Evolutionary conservation across 35 echinoderm and acorn worm genomes (phyloP).

Genomic region (Heliocidaris tuberculata): DNA sequence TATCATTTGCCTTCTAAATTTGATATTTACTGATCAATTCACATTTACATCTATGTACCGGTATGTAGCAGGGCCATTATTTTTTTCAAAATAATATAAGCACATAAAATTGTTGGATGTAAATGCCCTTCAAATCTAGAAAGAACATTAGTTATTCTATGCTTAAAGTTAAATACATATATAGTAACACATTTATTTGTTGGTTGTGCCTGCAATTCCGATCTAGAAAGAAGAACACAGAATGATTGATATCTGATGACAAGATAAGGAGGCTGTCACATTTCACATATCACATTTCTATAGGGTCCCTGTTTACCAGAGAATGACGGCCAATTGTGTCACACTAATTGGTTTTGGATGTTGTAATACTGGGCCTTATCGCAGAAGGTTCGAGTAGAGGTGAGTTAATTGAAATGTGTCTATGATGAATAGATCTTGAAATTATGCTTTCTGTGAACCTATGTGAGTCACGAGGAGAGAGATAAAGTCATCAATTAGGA

Average conservation of each 20-base stretch:
- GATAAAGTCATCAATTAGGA: conserved; percentile 12
- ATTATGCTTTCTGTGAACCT: background rate
- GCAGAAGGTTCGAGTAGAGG: background rate
- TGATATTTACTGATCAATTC: too few relatives aligned
- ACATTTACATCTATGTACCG: too few relatives aligned
- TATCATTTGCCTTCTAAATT: too few relatives aligned
- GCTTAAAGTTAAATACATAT: too few relatives aligned
- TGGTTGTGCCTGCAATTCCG: too few relatives aligned
- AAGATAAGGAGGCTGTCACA: background rate
- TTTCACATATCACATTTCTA: conserved; percentile 5
- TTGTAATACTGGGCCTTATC: background rate
- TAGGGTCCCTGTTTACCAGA: background rate
- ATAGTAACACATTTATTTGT: too few relatives aligned
- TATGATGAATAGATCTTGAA: conserved; percentile 18
- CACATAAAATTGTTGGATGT: too few relatives aligned
- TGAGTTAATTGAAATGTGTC: conserved; percentile 11
- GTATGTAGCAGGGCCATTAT: too few relatives aligned
- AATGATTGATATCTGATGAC: background rate
- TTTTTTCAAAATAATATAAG: too few relatives aligned
- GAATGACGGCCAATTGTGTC: background rate
- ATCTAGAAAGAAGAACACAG: too few relatives aligned
- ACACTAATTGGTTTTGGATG: background rate
- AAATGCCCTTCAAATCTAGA: too few relatives aligned
- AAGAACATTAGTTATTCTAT: too few relatives aligned
- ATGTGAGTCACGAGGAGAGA: background rate